These are phyloP conservation scores for Chloroceryle inda DNA, from an alignment of 2,797 vertebrate genomes.

Conservation along the genomic window DNA sequence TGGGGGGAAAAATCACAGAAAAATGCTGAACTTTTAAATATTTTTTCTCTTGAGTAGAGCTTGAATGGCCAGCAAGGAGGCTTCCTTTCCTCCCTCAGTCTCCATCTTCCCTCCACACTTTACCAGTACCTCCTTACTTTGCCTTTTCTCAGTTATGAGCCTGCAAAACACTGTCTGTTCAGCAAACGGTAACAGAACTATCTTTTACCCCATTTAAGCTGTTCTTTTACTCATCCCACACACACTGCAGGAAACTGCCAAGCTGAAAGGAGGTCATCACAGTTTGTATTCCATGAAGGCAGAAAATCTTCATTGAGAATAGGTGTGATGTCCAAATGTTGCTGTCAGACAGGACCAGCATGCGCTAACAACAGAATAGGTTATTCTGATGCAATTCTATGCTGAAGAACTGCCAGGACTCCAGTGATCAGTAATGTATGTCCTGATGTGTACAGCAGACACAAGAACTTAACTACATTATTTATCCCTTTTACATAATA, in stretches of 20 bases:
- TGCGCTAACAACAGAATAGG: neutral
- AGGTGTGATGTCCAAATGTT: neutral
- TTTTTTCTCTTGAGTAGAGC: neutral
- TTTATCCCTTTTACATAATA: conserved; percentile 13
- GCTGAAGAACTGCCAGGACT: neutral
- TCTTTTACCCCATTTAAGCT: neutral
- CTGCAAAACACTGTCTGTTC: neutral
- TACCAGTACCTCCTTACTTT: neutral
- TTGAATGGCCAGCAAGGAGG: neutral
- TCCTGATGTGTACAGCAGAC: neutral
- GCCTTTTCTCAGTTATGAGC: neutral
- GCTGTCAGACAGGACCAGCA: neutral
- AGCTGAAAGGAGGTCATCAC: neutral
- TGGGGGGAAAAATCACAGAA: neutral
- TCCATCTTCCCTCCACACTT: neutral
- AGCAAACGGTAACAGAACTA: neutral
- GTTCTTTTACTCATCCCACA: neutral
- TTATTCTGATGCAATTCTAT: neutral
- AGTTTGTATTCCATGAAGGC: neutral
- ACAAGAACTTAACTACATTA: neutral
- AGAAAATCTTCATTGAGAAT: neutral
- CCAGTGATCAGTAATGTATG: neutral
- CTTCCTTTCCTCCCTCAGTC: neutral
- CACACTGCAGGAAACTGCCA: neutral
- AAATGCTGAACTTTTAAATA: neutral